phyloP scores from a whole-genome alignment of 2,888 invertebrate genomes.

The Plebejus anna region DNA sequence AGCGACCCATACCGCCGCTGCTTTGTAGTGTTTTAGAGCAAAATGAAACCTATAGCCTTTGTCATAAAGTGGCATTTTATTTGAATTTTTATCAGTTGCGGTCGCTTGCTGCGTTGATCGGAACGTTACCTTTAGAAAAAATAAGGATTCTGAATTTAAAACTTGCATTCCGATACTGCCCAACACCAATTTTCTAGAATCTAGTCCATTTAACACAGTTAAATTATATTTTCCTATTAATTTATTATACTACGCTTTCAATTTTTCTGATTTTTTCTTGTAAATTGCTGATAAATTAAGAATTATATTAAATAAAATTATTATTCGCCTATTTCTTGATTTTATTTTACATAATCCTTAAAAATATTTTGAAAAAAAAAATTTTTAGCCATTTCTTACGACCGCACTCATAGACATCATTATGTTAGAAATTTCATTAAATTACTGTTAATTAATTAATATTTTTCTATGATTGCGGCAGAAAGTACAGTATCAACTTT shows the following conservation, averaged over 20 bases:
- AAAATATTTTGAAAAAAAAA: neutral
- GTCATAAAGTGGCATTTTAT: neutral
- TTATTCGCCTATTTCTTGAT: slow-evolving; percentile 65
- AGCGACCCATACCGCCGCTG: no score
- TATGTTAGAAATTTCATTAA: no score
- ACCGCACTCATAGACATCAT: no score
- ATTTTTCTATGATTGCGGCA: no score
- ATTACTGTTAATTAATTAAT: no score
- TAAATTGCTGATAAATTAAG: slow-evolving; percentile 60
- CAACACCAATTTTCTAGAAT: slow-evolving; percentile 9
- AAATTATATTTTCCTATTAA: slow-evolving; percentile 26
- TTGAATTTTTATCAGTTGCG: no score
- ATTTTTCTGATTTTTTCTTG: slow-evolving; percentile 39
- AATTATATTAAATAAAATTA: slow-evolving; percentile 70
- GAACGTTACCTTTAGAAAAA: neutral
- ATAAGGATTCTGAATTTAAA: slow-evolving; percentile 31
- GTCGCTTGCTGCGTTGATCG: no score
- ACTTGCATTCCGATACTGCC: slow-evolving; percentile 19
- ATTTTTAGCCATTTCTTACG: no score
- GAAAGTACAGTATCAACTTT: no score
- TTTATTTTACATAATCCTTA: slow-evolving; percentile 34
- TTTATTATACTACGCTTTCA: slow-evolving; percentile 28
- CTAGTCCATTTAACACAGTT: slow-evolving; percentile 11
- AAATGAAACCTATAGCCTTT: neutral
- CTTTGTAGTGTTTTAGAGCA: no score